A percentile compares a stretch with the other conserved stretches of the same genome.
phyloP scores from a whole-genome alignment of 2,888 invertebrate species.

The Aleiodes leptofemur region DNA sequence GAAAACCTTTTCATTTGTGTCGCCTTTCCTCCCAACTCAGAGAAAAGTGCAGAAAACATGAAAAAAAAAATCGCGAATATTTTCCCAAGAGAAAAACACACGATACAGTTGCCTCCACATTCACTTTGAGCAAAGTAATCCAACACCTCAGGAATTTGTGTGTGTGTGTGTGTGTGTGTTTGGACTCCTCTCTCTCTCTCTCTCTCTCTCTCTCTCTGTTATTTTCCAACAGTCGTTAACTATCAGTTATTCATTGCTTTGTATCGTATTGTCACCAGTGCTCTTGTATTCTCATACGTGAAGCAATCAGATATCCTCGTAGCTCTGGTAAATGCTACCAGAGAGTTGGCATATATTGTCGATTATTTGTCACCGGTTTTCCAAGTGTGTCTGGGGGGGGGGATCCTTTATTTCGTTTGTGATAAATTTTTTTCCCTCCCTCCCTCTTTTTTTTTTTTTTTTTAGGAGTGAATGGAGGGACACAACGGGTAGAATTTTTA shows the following conservation, averaged over 20 bases:
- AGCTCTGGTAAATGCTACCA: constrained; percentile 8
- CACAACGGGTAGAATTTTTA: constrained; percentile 36
- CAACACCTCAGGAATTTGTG: constrained; percentile 7
- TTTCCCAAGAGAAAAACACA: constrained; percentile 19
- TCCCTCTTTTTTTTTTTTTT: no score
- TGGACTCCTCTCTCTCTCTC: constrained; percentile 24
- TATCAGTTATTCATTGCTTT: constrained; percentile 14
- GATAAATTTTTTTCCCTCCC: constrained; percentile 18
- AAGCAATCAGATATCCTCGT: constrained; percentile 13
- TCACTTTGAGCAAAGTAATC: no score
- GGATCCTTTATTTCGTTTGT: constrained; percentile 18
- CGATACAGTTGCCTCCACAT: no score
- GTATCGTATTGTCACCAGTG: neutral
- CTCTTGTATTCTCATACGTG: constrained; percentile 21
- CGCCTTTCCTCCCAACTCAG: constrained; percentile 50
- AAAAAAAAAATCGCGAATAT: constrained; percentile 36
- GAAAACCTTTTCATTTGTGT: neutral
- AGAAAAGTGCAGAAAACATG: constrained; percentile 48
- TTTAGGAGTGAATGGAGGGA: neutral
- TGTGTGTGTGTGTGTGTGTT: constrained; percentile 6
- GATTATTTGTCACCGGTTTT: constrained; percentile 45
- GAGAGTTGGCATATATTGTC: constrained; percentile 36
- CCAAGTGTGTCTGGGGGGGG: constrained; percentile 4
- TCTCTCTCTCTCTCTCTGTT: neutral
- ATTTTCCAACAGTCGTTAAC: constrained; percentile 10